phyloP scores from a whole-genome alignment of 2,113 vertebrate genomes.

The Lagopus leucura region DNA sequence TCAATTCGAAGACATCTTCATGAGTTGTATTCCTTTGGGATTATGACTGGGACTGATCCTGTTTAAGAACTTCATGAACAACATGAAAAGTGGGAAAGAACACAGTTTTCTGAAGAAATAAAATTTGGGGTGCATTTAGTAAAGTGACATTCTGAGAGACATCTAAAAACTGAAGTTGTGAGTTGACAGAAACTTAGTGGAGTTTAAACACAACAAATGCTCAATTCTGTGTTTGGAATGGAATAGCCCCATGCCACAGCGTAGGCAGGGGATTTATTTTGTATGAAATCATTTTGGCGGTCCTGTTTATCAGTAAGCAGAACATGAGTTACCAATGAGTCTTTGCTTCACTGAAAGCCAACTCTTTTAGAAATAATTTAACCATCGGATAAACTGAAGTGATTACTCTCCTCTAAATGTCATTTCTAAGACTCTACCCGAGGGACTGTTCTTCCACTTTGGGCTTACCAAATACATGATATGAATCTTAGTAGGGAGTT shows the following conservation, averaged over 20 bases:
- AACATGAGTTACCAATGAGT: not conserved
- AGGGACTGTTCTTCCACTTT: not conserved
- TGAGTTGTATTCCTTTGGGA: not conserved
- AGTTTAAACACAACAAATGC: not conserved
- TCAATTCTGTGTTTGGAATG: not conserved
- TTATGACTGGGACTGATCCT: not conserved
- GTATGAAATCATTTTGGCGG: not conserved
- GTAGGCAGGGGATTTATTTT: not conserved
- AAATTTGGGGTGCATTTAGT: not conserved
- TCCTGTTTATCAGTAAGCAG: not conserved
- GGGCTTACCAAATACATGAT: not conserved
- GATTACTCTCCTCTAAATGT: fast-evolving
- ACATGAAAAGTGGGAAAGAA: not conserved
- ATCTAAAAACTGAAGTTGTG: not conserved
- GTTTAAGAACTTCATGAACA: not conserved
- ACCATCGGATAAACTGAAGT: fast-evolving
- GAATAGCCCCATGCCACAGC: fast-evolving
- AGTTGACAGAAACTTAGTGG: not conserved
- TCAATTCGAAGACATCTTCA: not conserved
- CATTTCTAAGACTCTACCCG: not conserved
- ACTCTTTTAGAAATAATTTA: not conserved
- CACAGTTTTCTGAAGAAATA: not conserved
- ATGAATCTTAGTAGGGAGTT: not conserved
- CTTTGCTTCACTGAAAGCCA: not conserved
- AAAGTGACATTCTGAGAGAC: not conserved